Conservation (phyloP, 1,140 invertebrate genomes). For the Gerris buenoi region DNA sequence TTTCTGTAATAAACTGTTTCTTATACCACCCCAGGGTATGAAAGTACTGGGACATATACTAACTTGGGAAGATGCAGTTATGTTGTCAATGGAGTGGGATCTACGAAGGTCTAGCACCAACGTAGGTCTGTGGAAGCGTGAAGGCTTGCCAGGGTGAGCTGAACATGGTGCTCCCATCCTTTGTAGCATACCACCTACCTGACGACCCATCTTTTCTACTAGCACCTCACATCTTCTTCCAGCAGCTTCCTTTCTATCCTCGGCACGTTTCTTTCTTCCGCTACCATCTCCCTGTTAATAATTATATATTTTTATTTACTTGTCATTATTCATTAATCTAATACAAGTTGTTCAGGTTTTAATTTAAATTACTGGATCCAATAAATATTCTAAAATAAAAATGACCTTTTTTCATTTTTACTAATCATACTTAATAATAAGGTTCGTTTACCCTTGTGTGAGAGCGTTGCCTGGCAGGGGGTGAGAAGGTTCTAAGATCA, state of each 20-base stretch:
- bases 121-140: neutral
- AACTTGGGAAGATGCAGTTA: neutral
- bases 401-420: no score
- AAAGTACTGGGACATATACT: no score
- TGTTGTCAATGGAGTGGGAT: neutral
- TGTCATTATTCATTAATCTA: no score
- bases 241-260: neutral
- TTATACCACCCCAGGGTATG: no score
- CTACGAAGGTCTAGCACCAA: neutral
- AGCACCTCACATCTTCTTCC: neutral
- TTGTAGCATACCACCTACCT: neutral
- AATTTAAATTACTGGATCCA: no score
- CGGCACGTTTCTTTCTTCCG: neutral
- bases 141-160: neutral
- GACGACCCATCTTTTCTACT: neutral
- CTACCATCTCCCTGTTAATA: no score
- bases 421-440: no score
- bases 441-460: no score
- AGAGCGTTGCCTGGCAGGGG: neutral
- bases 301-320: no score
- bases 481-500: neutral
- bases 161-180: neutral
- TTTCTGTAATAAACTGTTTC: no score
- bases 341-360: no score
- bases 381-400: no score